Evolutionary conservation across 1,140 invertebrate genomes (phyloP), one percentile per base, ranked within the genome.

Genomic region (Drosophila pseudoananassae): DNA sequence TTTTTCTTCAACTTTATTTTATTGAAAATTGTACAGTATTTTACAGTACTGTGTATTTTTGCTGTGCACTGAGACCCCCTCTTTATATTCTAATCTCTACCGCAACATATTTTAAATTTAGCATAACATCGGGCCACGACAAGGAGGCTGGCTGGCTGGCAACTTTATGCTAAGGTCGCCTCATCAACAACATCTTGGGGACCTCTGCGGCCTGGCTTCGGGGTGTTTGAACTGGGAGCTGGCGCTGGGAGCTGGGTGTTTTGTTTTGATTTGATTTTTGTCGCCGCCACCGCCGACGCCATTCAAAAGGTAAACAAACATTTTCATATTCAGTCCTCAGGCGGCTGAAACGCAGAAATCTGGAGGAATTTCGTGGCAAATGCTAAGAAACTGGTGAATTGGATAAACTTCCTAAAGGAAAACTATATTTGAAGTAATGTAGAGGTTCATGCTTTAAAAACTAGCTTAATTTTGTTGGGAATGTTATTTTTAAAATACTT

Each of bases 21-120:
- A 43, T 43, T 40, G 5, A 14, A 15, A 15, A 14, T 2, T 43
- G 5, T 12, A 12, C n/a, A 0, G 3, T n/a, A 43, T 43, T 7
- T 15, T 43, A 7, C 4, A 43, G 5, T 43, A 17, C 6, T 43
- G 14, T 43, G 49, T 23, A 50, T 17, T 43, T 43, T 29, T 20
- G 12, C 33, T n/a, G 46, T 66, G 63, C 58, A 51, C 2, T 5
- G 17, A 31, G 31, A 29, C 73, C 55, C 59, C 73, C 49, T 76
- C 12, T 40, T 63, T 60, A 58, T 78, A 78, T 78, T 83, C 79
- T 83, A 83, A 83, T 83, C 79, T 83, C 75, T 55, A 73, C 76
- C 75, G 75, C 79, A 78, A 78, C 79, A 83, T 83, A 72, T 72
- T 83, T 83, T 83, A 83, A 83, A 83, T 83, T 83, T 83, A 83